Evolutionary conservation across 2,797 vertebrate genomes (phyloP).

Genomic region (Oreochromis mossambicus): DNA sequence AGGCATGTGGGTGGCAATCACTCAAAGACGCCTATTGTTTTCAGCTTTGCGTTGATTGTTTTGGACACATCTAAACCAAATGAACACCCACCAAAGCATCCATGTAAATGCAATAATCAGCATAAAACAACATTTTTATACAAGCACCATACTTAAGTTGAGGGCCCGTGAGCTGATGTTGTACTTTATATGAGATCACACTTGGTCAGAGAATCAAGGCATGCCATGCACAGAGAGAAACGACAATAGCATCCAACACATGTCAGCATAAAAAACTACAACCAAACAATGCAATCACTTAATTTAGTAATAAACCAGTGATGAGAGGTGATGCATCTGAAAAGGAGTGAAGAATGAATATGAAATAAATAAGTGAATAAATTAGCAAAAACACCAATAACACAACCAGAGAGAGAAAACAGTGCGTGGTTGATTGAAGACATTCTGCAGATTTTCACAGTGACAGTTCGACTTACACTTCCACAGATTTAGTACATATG

Average conservation of each 20-base stretch:
- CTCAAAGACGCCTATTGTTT: neutral
- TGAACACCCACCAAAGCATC: neutral
- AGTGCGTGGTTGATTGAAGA: neutral
- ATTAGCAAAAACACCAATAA: neutral
- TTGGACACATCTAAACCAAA: neutral
- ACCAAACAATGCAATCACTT: neutral
- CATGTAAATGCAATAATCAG: neutral
- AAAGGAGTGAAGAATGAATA: neutral
- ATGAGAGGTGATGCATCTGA: neutral
- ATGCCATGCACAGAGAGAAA: neutral
- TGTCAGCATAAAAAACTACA: neutral
- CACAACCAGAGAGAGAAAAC: neutral
- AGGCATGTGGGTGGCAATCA: neutral
- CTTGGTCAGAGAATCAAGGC: neutral
- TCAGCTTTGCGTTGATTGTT: neutral
- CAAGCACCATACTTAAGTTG: neutral
- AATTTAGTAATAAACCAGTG: neutral
- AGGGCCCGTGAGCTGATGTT: neutral
- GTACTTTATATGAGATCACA: neutral
- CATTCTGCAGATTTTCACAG: neutral
- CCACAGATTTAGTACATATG: neutral
- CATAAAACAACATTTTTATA: neutral
- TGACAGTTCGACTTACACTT: neutral
- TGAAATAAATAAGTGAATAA: neutral
- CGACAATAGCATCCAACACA: neutral